These are phyloP conservation scores for Sebastolobus altivelis DNA, from an alignment of 2,797 vertebrate species.

Conservation along the genomic window DNA sequence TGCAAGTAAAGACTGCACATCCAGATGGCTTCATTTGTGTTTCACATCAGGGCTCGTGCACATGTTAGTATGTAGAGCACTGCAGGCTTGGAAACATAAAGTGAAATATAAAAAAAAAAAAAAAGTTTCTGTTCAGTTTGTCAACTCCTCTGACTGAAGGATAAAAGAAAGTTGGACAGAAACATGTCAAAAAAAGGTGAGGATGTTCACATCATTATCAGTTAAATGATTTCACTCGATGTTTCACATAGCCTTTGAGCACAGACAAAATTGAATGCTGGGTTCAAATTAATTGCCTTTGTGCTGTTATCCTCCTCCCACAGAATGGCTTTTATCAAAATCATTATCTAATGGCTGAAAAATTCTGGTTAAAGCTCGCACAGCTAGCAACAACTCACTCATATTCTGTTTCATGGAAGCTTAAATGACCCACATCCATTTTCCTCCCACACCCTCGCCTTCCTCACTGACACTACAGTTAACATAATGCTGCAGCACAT, in stretches of 20 bases:
- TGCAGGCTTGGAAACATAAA: constrained; percentile 26
- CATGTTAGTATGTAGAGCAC: constrained; percentile 37
- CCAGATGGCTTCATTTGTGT: constrained; percentile 59
- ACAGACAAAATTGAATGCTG: constrained; percentile 68
- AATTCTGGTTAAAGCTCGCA: constrained; percentile 60
- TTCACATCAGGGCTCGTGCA: constrained; percentile 35
- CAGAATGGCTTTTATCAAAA: constrained; percentile 80
- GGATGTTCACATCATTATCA: constrained; percentile 63
- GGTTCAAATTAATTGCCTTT: constrained; percentile 78
- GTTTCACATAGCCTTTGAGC: constrained; percentile 66
- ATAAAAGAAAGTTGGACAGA: constrained; percentile 54
- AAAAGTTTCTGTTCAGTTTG: constrained; percentile 41
- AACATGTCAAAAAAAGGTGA: constrained; percentile 62
- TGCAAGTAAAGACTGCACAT: constrained; percentile 34
- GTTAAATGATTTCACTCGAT: constrained; percentile 67
- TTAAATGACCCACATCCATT: constrained; percentile 77
- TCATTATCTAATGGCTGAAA: constrained; percentile 79
- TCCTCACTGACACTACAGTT: constrained; percentile 60
- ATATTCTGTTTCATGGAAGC: constrained; percentile 69
- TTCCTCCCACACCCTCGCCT: constrained; percentile 73
- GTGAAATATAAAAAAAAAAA: constrained; percentile 10
- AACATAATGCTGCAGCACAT: constrained; percentile 68
- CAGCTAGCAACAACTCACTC: constrained; percentile 70
- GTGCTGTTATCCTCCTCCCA: constrained; percentile 75
- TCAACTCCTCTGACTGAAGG: constrained; percentile 51